Evolutionary conservation across 2,888 invertebrate species (phyloP).

Genomic region (Macaria liturata): DNA sequence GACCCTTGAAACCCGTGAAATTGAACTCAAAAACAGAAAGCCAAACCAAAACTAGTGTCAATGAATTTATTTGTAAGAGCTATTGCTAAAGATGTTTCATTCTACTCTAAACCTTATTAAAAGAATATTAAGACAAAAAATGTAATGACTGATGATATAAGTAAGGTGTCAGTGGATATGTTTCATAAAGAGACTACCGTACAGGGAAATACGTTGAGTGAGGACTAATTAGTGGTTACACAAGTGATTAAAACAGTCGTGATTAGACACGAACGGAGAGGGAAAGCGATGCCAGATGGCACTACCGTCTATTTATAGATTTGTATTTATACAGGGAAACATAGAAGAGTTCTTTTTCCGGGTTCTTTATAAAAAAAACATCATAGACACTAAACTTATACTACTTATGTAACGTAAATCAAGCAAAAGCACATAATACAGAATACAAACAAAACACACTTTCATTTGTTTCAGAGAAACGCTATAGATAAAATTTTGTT

Average conservation of each 20-base stretch:
- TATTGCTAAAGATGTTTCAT: constrained; percentile 4
- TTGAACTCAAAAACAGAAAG: constrained; percentile 5
- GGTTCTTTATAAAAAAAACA: no score
- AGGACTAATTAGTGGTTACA: constrained; percentile 45
- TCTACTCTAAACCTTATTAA: constrained; percentile 23
- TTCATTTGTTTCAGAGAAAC: no score
- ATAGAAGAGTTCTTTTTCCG: no score
- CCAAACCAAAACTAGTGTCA: constrained; percentile 9
- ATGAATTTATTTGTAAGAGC: constrained; percentile 14
- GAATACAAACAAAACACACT: no score
- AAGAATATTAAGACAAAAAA: constrained; percentile 1
- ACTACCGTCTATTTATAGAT: constrained; percentile 8
- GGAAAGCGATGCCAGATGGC: constrained; percentile 22
- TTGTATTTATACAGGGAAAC: not conserved
- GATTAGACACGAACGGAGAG: constrained; percentile 20
- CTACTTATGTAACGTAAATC: no score
- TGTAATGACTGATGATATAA: constrained; percentile 7
- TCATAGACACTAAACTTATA: no score
- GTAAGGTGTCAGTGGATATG: constrained; percentile 40
- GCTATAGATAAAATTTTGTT: no score
- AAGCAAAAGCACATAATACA: no score
- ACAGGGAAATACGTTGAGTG: constrained; percentile 23
- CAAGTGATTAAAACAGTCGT: constrained; percentile 27
- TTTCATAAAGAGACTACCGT: constrained; percentile 43
- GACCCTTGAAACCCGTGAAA: not conserved